Conservation (phyloP, 2,113 vertebrate species). For the Otolemur garnettii region DNA sequence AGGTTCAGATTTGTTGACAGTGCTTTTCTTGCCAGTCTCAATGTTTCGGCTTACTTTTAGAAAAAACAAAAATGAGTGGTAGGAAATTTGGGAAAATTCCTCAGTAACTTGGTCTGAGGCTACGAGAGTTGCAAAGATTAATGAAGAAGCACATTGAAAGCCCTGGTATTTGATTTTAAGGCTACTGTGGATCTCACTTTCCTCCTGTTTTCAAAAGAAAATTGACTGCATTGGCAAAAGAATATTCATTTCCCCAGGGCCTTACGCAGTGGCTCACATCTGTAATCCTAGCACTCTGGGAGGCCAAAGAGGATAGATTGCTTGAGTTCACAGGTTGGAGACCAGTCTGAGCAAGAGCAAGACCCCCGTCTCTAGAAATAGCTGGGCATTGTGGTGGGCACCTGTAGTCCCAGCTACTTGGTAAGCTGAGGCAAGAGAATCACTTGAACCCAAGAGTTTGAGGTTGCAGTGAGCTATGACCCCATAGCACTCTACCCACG, state of each 20-base stretch:
- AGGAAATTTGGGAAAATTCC: constrained; percentile 37
- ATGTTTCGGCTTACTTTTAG: background rate
- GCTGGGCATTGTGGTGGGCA: too few relatives aligned
- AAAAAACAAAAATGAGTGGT: background rate
- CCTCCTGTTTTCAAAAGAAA: constrained; percentile 45
- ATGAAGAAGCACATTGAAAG: background rate
- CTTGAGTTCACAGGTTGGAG: too few relatives aligned
- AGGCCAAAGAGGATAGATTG: too few relatives aligned
- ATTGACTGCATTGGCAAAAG: background rate
- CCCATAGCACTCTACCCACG: too few relatives aligned
- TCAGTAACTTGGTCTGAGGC: background rate
- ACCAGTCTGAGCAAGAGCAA: too few relatives aligned
- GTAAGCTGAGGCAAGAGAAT: too few relatives aligned
- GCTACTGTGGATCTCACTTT: background rate
- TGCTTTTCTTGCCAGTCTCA: background rate
- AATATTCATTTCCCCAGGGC: background rate
- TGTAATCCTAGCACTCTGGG: too few relatives aligned
- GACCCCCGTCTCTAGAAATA: too few relatives aligned
- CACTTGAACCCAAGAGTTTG: too few relatives aligned
- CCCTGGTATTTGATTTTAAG: background rate
- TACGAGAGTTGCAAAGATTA: background rate
- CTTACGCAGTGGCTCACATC: too few relatives aligned
- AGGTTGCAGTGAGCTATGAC: too few relatives aligned
- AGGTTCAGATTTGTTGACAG: background rate
- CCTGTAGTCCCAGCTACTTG: too few relatives aligned